A percentile compares a stretch with the other conserved stretches of the same genome.
These are phyloP conservation scores for Rhegmatorhina hoffmannsi DNA, from an alignment of 2,113 vertebrate genomes.

Conservation along the genomic window DNA sequence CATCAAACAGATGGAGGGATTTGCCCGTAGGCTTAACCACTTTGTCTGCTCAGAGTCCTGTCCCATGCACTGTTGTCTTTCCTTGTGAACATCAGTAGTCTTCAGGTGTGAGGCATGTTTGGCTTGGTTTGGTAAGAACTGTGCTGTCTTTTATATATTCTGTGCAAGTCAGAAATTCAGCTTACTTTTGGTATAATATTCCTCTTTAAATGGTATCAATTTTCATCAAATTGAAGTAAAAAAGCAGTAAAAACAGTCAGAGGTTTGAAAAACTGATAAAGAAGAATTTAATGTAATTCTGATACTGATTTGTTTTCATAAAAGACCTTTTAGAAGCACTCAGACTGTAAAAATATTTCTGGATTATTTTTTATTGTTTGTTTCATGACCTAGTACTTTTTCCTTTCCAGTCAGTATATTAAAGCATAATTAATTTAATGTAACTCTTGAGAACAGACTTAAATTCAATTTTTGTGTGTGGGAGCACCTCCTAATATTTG, in stretches of 20 bases:
- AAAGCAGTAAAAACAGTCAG: not conserved
- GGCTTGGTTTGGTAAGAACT: not conserved
- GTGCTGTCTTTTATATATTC: not conserved
- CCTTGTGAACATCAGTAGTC: not conserved
- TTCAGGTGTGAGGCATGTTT: not conserved
- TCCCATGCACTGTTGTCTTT: not conserved
- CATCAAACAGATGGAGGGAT: not conserved
- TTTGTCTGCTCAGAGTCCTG: not conserved
- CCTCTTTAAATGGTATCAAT: not conserved
- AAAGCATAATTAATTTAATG: constrained; percentile 9
- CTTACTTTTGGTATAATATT: not conserved
- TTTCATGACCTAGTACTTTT: not conserved
- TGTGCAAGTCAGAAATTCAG: not conserved
- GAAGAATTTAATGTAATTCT: not conserved
- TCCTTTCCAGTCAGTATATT: not conserved
- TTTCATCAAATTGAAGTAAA: not conserved
- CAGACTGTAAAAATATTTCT: not conserved
- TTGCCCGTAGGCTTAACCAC: not conserved
- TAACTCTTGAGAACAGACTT: not conserved
- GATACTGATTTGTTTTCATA: constrained; percentile 14
- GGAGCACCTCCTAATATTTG: not conserved
- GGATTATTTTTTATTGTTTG: not conserved
- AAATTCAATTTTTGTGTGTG: not conserved
- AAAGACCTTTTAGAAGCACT: constrained; percentile 13
- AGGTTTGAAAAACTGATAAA: constrained; percentile 4